These are phyloP conservation scores for Gryllus bimaculatus DNA, from an alignment of 1,140 invertebrate species.

Conservation along the genomic window DNA sequence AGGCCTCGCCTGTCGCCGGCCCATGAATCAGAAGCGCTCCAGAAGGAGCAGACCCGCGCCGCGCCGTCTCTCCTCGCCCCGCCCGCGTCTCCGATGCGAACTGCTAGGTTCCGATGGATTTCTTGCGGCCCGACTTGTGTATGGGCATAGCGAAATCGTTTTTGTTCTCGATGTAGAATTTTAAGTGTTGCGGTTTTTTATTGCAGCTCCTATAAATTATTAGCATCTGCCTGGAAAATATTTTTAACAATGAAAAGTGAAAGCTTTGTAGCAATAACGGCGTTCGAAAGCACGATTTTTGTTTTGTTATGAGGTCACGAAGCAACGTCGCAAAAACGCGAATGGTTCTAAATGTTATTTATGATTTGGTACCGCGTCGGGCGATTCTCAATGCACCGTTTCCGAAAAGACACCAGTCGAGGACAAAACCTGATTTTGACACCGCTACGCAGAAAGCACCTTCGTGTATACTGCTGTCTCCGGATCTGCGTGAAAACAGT, in stretches of 20 bases:
- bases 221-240: not conserved
- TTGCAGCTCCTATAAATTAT: not conserved
- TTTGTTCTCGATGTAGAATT: not conserved
- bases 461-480: no score
- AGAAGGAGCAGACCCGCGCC: not conserved
- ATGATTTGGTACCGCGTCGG: not conserved
- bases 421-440: not conserved
- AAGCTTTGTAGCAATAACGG: not conserved
- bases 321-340: not conserved
- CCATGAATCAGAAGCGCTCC: not conserved
- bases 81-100: no score
- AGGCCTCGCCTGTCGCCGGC: no score
- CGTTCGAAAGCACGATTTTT: not conserved
- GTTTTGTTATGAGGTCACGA: not conserved
- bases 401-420: not conserved
- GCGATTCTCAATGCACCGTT: not conserved
- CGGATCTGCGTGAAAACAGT: no score
- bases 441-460: not conserved
- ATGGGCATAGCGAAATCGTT: not conserved
- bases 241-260: slow-evolving; percentile 1
- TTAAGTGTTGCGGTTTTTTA: not conserved
- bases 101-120: not conserved
- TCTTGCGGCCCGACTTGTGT: not conserved
- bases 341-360: not conserved
- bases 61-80: not conserved